Evolutionary conservation across 2,888 invertebrate species (phyloP), one percentile per base, ranked within the genome.

Genomic region (Trichogramma evanescens): DNA sequence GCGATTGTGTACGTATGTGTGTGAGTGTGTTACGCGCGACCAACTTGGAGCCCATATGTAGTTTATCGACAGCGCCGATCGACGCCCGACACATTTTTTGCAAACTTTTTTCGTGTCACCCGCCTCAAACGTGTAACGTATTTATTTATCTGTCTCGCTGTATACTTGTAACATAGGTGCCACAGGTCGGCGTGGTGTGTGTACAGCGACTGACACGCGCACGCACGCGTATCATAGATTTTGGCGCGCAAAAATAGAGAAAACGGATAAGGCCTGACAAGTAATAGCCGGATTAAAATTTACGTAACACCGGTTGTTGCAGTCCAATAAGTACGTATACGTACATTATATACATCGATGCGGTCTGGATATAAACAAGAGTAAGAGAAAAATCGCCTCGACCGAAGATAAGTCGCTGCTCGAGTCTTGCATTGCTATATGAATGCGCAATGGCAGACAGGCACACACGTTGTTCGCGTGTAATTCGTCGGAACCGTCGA

Each of bases 271-370:
- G 65, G 52, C 54, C 48, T 61, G 65, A 64, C 70, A 63, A 69
- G 66, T 68, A 70, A 13, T 13, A 13, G 67, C 66, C 66, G 72
- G 13, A 72, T 73, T 69, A 13, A 69, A 72, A 69, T 72, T 73
- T 73, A 74, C 69, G 73, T 74, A 74, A 72, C 67, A 58, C 64
- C 62, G 66, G 66, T 67, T 65, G 61, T 66, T 40, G 50, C 46
- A 8, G 9, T 8, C 9, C 4, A 46, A 13, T 13, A 13, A 13
- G 13, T 13, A 13, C 13, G 13, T 13, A 13, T 13, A 13, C 13
- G 13, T 13, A 13, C 13, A 13, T 13, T 13, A 13, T 13, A 13
- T 13, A 13, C 13, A 13, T 13, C 13, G 13, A 13, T 13, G 13
- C 13, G 13, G 13, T 13, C 2, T 13, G 13, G 1, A 13, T 13